phyloP scores from a whole-genome alignment of 2,888 invertebrate species.

The Polydrusus cervinus region DNA sequence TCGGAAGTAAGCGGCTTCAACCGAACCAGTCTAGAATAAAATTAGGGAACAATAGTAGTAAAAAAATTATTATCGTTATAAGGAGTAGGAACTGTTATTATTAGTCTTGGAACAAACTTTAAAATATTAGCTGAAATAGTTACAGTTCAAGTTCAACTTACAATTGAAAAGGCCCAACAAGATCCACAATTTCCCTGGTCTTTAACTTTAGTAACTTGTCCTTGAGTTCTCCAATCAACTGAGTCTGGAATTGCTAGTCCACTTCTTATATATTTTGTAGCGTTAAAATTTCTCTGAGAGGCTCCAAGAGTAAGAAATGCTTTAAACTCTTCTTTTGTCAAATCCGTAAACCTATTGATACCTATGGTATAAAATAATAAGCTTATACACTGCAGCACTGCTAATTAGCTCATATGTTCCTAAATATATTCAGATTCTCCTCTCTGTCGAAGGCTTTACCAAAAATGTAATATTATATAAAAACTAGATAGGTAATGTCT shows the following conservation, averaged over 20 bases:
- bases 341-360: slow-evolving; percentile 57
- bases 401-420: no score
- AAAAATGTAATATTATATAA: no score
- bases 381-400: no score
- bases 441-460: no score
- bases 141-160: slow-evolving; percentile 28
- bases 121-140: no score
- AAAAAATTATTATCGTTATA: not conserved
- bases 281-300: not conserved
- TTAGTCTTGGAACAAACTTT: not conserved
- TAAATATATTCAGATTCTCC: no score
- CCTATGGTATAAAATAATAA: slow-evolving; percentile 12
- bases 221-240: slow-evolving; percentile 58
- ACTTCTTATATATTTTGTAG: slow-evolving; percentile 11
- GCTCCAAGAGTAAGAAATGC: slow-evolving; percentile 28
- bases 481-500: no score
- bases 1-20: slow-evolving; percentile 54
- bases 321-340: slow-evolving; percentile 56
- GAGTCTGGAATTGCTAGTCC: slow-evolving; percentile 46
- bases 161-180: slow-evolving; percentile 58
- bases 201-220: slow-evolving; percentile 58
- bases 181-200: slow-evolving; percentile 58
- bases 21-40: slow-evolving; percentile 52
- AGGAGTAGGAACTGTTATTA: not conserved
- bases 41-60: not conserved